phyloP scores from a whole-genome alignment of 2,113 vertebrate genomes.

The Tenebrosternarchus preto region DNA sequence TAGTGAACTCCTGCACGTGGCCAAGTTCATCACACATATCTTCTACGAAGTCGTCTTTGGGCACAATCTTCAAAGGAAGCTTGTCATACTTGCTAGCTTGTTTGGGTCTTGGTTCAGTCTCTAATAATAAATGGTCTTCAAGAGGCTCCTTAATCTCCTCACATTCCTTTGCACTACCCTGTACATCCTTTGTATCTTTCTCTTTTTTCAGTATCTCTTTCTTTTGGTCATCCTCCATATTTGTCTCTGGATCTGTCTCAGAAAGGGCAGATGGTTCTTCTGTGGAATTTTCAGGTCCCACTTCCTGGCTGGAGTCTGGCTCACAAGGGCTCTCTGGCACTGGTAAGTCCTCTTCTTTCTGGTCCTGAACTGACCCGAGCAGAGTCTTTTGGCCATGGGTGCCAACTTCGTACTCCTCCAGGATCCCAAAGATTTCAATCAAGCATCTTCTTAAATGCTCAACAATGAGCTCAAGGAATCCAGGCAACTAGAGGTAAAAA shows the following conservation, averaged over 20 bases:
- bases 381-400: conserved; percentile 82
- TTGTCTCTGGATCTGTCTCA: conserved; percentile 52
- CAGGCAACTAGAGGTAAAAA: conserved; percentile 84
- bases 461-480: conserved; percentile 95
- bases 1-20: conserved; percentile 83
- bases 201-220: conserved; percentile 64
- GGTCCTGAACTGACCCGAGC: conserved; percentile 50
- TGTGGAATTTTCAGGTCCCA: conserved; percentile 64
- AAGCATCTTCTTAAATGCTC: conserved; percentile 97
- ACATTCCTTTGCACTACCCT: conserved; percentile 29
- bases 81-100: conserved; percentile 94
- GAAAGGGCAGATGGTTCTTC: conserved; percentile 63
- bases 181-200: conserved; percentile 54
- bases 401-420: conserved; percentile 94
- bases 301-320: conserved; percentile 48
- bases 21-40: conserved; percentile 81
- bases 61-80: conserved; percentile 87
- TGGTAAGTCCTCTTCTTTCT: not conserved
- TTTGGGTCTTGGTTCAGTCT: conserved; percentile 75
- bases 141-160: conserved; percentile 50
- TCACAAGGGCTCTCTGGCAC: conserved; percentile 16
- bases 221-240: conserved; percentile 54
- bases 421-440: conserved; percentile 97
- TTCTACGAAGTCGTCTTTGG: conserved; percentile 80
- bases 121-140: conserved; percentile 37